phyloP scores from a whole-genome alignment of 2,888 invertebrate genomes.

The Xanthia icteritia region DNA sequence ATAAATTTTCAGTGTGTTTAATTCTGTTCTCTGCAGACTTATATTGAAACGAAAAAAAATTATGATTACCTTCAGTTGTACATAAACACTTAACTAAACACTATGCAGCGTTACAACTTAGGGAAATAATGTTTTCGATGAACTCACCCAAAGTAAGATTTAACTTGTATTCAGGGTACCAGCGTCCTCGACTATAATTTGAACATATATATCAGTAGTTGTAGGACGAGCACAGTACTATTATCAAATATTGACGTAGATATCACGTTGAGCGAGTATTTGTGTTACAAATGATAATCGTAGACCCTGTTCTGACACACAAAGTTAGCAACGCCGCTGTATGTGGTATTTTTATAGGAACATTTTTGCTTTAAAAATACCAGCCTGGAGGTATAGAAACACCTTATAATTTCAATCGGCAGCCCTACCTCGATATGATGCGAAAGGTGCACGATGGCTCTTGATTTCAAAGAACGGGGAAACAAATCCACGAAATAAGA shows the following conservation, averaged over 20 bases:
- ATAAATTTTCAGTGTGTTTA: not conserved
- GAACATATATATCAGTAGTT: no score
- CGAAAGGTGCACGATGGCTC: conserved; percentile 62
- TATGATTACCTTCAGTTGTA: no score
- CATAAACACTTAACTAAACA: no score
- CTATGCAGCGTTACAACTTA: no score
- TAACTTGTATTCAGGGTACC: no score
- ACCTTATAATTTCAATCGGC: not conserved
- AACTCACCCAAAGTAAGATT: no score
- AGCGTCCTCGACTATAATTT: no score
- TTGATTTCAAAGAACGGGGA: conserved; percentile 50
- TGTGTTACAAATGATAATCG: not conserved
- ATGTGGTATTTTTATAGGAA: not conserved
- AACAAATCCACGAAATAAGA: not conserved
- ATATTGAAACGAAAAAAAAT: no score
- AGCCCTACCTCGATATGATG: conserved; percentile 65
- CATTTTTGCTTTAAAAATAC: not conserved
- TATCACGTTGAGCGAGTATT: not conserved
- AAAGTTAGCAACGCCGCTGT: not conserved
- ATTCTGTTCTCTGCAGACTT: not conserved
- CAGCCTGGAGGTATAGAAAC: not conserved
- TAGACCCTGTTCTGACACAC: not conserved
- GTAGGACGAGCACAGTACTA: no score
- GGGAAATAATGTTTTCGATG: no score
- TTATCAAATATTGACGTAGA: no score